Percentiles rank a stretch among this genome's conserved stretches.
Conservation (phyloP, 2,113 vertebrate genomes). For the Boulengeromyrus knoepffleri region DNA sequence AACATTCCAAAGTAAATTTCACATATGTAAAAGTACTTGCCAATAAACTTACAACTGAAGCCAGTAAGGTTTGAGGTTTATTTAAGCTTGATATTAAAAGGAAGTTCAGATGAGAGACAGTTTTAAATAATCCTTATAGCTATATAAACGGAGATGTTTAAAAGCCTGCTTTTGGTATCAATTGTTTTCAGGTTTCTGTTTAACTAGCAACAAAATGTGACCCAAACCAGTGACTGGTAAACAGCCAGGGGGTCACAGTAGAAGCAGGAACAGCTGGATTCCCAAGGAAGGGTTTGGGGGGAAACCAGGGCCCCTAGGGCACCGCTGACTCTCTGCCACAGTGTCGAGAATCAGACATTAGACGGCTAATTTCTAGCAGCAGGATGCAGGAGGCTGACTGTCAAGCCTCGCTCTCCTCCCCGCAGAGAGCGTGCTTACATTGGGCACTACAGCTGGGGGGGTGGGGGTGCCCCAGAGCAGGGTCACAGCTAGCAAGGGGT, state of each 20-base stretch:
- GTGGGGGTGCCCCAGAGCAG: constrained; percentile 34
- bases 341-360: constrained; percentile 65
- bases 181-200: constrained; percentile 14
- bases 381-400: constrained; percentile 52
- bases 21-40: constrained; percentile 31
- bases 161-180: constrained; percentile 4
- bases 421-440: constrained; percentile 55
- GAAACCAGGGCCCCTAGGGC: constrained; percentile 52
- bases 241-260: constrained; percentile 26
- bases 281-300: constrained; percentile 67
- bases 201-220: constrained; percentile 28
- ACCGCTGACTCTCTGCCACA: constrained; percentile 52
- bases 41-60: constrained; percentile 38
- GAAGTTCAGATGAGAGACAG: neutral
- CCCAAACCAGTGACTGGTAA: constrained; percentile 33
- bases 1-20: constrained; percentile 13
- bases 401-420: constrained; percentile 46
- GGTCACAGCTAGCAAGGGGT: neutral
- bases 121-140: neutral
- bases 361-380: constrained; percentile 89
- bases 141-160: neutral
- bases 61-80: constrained; percentile 29
- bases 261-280: constrained; percentile 44
- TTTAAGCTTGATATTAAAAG: neutral
- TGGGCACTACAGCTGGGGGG: constrained; percentile 47